Evolutionary conservation across 2,888 invertebrate genomes (phyloP), one percentile per base, ranked within the genome.

Genomic region (Sclerodermus sp.): DNA sequence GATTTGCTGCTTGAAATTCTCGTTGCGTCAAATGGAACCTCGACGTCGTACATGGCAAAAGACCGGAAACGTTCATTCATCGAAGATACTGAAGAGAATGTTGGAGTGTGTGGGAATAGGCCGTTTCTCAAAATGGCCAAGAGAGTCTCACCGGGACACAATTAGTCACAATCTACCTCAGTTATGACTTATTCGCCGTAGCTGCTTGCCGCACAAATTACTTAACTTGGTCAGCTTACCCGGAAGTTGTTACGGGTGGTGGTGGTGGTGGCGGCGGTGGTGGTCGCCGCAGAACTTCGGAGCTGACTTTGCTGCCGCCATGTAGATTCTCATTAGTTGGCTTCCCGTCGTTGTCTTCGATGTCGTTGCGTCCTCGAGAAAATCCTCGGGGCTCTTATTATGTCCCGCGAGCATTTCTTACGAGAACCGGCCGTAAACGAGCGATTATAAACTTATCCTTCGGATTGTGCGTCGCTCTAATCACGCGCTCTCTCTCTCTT

Each of bases 151-250:
- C 60, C 58, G 64, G 67, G 62, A 60, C 70, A 66, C 73, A 74
- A 77, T 77, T 77, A 76, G 71, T 76, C 74, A 76, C 72, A 76
- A 77, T 76, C 69, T 70, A 70, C 72, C 71, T 73, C 70, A 70
- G 74, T 76, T 76, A 75, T 73, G 74, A 74, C 75, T 76, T 75
- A 75, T 74, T 73, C 68, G 68, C 63, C 62, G 66, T 67, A 62
- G 68, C 65, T 66, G 62, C 62, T 54, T 62, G 54, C 57, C 60
- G 71, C 68, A 67, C 74, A 74, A 74, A 76, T 74, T 73, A 74
- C 74, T 74, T 71, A 74, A 76, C 71, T 75, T 71, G 73, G 70
- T 70, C 74, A 71, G 69, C 62, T 66, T 63, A 53, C 53, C 64
- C 61, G 60, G 62, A 65, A 71, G 65, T 70, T 65, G 66, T 60